Conservation (phyloP, 2,888 invertebrate genomes). For the Metellina segmentata region DNA sequence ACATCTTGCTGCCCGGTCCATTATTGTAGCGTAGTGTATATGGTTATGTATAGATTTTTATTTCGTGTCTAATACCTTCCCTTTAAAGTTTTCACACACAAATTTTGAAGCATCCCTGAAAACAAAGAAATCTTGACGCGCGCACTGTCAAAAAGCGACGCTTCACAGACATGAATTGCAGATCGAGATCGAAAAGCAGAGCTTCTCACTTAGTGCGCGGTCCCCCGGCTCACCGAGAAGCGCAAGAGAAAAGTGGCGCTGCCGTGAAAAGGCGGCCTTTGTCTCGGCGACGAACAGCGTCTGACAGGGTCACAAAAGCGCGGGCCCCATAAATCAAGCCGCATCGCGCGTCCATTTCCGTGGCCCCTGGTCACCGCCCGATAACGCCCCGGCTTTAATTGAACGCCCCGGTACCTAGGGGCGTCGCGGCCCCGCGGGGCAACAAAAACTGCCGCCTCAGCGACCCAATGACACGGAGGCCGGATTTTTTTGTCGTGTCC, state of each 20-base stretch:
- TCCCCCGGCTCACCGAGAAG: constrained; percentile 14
- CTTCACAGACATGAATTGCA: background rate
- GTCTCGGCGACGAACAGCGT: constrained; percentile 67
- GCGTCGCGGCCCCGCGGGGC: too few species aligned
- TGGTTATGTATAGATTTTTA: too few species aligned
- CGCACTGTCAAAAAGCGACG: too few species aligned
- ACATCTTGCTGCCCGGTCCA: too few species aligned
- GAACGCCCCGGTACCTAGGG: constrained; percentile 41
- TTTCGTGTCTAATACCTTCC: too few species aligned
- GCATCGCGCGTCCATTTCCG: constrained; percentile 61
- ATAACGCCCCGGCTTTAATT: constrained; percentile 66
- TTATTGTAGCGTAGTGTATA: too few species aligned
- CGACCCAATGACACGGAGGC: too few species aligned
- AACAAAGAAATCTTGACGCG: too few species aligned
- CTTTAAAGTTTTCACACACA: too few species aligned
- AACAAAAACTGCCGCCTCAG: too few species aligned
- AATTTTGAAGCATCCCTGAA: too few species aligned
- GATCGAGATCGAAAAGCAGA: background rate
- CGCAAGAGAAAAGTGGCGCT: constrained; percentile 66
- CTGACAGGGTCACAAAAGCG: constrained; percentile 74
- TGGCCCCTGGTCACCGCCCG: constrained; percentile 56
- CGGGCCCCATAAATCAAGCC: constrained; percentile 73
- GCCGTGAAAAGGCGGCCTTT: constrained; percentile 69
- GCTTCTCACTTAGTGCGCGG: background rate
- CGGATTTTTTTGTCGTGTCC: too few species aligned